Evolutionary conservation across 2,797 vertebrate species (phyloP), one percentile per base, ranked within the genome.

Genomic region (Euthynnus affinis): DNA sequence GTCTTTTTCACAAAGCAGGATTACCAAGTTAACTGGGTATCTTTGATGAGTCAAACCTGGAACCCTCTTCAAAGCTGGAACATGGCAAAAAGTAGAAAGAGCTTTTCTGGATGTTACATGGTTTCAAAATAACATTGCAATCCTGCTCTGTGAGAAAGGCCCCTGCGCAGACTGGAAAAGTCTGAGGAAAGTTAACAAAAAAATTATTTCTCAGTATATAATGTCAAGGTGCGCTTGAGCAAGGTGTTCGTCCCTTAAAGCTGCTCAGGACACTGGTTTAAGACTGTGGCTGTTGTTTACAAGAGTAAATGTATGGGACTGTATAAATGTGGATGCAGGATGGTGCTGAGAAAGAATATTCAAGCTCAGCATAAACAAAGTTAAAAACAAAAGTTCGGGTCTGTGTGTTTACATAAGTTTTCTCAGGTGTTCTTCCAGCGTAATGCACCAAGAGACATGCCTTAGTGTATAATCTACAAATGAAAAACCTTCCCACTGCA

Each of bases 21-120:
- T 69, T 68, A 58, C 76, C 2, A 52, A 80, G 80, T 56, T 76
- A 72, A 76, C 67, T 44, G 60, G 58, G 53, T 14, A 70, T 68
- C 52, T 78, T 78, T 85, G 81, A 77, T 73, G 80, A 78, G 71
- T 55, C 63, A 78, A 85, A 74, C 44, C 70, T 71, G 3, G 71
- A 71, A 63, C 37, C 46, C 14, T 40, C 25, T 77, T 75, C 71
- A 71, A 81, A 87, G 82, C 72, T 44, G 59, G 58, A 60, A 69
- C 60, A 71, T 20, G 57, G 34, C 49, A 37, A 68, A 44, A 63
- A 67, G 71, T 4, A 9, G 56, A 73, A 42, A 57, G 20, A 70
- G 62, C 40, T 27, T 66, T 40, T 58, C 48, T 72, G 74, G 57
- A 10, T 73, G 63, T 81, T 74, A 52, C 55, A 51, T 20, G 68